These are phyloP conservation scores for Edolisoma coerulescens DNA, from an alignment of 2,113 vertebrate species.

Conservation along the genomic window DNA sequence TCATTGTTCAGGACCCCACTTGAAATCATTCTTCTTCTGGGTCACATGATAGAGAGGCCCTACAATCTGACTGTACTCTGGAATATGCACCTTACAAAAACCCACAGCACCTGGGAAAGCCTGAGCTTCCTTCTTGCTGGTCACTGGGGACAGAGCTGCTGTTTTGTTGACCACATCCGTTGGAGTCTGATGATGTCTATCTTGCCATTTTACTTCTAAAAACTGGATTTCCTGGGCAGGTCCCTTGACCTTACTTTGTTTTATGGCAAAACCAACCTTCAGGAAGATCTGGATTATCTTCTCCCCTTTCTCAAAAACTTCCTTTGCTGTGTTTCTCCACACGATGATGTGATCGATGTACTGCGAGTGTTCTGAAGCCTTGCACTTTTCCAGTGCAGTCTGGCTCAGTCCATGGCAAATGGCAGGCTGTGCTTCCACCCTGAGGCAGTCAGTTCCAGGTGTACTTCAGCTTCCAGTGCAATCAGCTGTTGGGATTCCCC, in stretches of 20 bases:
- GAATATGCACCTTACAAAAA: background rate
- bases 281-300: background rate
- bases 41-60: background rate
- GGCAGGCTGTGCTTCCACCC: background rate
- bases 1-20: background rate
- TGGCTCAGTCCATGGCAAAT: background rate
- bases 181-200: background rate
- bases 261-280: background rate
- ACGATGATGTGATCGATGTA: background rate
- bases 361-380: background rate
- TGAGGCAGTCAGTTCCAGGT: background rate
- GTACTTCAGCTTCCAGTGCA: background rate
- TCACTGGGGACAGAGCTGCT: background rate
- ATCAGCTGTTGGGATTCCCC: background rate
- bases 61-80: background rate
- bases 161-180: background rate
- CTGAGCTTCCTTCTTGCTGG: background rate
- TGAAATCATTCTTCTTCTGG: background rate
- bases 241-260: background rate
- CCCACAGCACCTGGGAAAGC: background rate
- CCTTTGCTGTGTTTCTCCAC: rapidly evolving
- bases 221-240: background rate
- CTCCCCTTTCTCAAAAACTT: background rate
- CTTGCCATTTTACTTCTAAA: background rate
- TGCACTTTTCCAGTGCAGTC: background rate